A percentile compares a stretch with the other conserved stretches of the same genome.
Conservation (phyloP, 1,140 invertebrate species). For the Dreissena polymorpha region DNA sequence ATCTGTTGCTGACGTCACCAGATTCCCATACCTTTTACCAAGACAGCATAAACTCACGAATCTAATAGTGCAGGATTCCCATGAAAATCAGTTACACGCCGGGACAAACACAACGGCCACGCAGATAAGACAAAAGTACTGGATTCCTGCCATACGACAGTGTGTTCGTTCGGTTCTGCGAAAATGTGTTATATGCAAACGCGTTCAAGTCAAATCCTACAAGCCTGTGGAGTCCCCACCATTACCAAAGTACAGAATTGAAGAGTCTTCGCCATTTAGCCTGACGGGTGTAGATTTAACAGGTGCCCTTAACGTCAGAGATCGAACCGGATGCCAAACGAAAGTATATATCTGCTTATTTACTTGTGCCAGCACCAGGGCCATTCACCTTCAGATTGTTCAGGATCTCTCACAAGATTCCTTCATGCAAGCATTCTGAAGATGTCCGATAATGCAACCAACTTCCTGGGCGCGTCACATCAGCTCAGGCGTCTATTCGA, state of each 20-base stretch:
- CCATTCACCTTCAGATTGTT: conserved; percentile 21
- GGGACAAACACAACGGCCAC: background rate
- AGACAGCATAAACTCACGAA: conserved; percentile 35
- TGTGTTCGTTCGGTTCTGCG: background rate
- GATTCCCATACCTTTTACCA: conserved; percentile 51
- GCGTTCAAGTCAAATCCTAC: conserved; percentile 1
- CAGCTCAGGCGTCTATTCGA: background rate
- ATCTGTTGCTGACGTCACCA: conserved; percentile 20
- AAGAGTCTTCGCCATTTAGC: background rate
- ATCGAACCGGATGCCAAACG: background rate
- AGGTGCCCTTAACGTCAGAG: background rate
- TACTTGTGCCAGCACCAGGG: background rate
- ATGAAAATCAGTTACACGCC: background rate
- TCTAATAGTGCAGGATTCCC: conserved; percentile 21
- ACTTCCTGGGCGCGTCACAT: background rate
- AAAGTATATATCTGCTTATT: conserved; percentile 29
- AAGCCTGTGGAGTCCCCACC: background rate
- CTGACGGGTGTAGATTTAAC: conserved; percentile 20
- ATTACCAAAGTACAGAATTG: conserved; percentile 14
- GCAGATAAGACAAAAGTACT: too few relatives aligned
- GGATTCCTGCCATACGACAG: conserved; percentile 4
- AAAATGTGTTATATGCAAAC: conserved; percentile 2
- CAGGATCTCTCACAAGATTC: background rate
- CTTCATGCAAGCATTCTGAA: conserved; percentile 15
- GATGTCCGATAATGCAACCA: conserved; percentile 16